These are phyloP conservation scores for Crypturellus undulatus DNA, from an alignment of 2,113 vertebrate species.

Conservation along the genomic window DNA sequence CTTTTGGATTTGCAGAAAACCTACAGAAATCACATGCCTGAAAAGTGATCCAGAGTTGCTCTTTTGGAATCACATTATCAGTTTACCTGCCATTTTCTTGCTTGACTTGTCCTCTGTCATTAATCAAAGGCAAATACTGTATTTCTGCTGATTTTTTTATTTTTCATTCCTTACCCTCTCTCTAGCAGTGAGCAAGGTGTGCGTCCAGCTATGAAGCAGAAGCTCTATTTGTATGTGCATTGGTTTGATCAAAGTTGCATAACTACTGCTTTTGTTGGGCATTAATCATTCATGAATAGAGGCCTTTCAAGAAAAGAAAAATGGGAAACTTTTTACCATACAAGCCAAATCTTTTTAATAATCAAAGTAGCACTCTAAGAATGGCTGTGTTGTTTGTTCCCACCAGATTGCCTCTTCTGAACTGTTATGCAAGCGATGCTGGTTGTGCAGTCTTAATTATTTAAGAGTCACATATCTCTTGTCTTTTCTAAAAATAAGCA, in stretches of 20 bases:
- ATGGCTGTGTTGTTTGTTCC: slow-evolving; percentile 3
- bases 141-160: background rate
- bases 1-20: background rate
- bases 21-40: background rate
- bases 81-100: background rate
- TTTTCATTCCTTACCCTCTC: background rate
- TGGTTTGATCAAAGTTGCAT: slow-evolving; percentile 36
- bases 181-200: background rate
- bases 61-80: background rate
- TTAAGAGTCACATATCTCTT: background rate
- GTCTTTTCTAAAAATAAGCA: background rate
- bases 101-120: background rate
- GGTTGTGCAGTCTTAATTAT: background rate
- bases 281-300: slow-evolving; percentile 64
- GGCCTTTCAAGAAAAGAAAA: slow-evolving; percentile 46
- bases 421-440: slow-evolving; percentile 15
- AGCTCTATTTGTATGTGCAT: background rate
- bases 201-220: background rate
- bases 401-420: background rate
- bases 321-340: slow-evolving; percentile 42
- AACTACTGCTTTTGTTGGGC: slow-evolving; percentile 51
- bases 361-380: slow-evolving; percentile 20
- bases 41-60: background rate
- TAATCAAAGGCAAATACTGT: background rate
- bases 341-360: slow-evolving; percentile 40